Conservation (phyloP, 1,140 invertebrate genomes). For the Microplitis demolitor region DNA sequence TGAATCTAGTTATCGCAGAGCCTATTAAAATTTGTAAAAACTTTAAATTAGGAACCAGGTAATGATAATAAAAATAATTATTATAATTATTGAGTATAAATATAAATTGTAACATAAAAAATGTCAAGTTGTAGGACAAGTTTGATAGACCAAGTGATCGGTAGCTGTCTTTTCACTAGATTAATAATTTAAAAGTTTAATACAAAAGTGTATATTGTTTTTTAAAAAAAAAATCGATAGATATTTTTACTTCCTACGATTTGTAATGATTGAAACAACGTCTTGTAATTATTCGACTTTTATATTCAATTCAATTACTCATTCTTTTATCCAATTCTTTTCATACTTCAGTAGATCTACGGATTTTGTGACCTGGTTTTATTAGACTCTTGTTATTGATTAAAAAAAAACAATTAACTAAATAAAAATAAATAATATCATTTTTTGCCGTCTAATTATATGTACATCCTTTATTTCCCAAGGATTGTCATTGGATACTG, state of each 20-base stretch:
- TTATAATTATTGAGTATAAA: too few species aligned
- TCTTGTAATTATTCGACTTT: too few species aligned
- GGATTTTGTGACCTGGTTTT: neutral
- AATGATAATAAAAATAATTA: neutral
- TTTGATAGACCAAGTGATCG: slow-evolving; percentile 1
- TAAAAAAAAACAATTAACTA: too few species aligned
- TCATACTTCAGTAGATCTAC: slow-evolving; percentile 9
- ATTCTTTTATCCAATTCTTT: slow-evolving; percentile 8
- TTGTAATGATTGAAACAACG: too few species aligned
- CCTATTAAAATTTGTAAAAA: slow-evolving; percentile 20
- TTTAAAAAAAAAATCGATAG: neutral
- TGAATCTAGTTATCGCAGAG: slow-evolving; percentile 14
- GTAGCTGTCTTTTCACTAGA: neutral
- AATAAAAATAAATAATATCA: slow-evolving; percentile 19
- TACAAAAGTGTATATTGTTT: neutral
- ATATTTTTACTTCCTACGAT: slow-evolving; percentile 18
- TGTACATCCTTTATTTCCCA: slow-evolving; percentile 38
- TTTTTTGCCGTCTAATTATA: slow-evolving; percentile 45
- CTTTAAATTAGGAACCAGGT: neutral
- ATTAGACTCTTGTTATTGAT: too few species aligned
- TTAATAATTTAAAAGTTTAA: slow-evolving; percentile 5
- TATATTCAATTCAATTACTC: neutral
- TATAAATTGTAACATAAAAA: too few species aligned
- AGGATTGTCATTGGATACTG: slow-evolving; percentile 46
- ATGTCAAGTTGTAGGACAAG: neutral